Evolutionary conservation across 2,888 invertebrate species (phyloP).

Genomic region (Caenorhabditis zanzibari): DNA sequence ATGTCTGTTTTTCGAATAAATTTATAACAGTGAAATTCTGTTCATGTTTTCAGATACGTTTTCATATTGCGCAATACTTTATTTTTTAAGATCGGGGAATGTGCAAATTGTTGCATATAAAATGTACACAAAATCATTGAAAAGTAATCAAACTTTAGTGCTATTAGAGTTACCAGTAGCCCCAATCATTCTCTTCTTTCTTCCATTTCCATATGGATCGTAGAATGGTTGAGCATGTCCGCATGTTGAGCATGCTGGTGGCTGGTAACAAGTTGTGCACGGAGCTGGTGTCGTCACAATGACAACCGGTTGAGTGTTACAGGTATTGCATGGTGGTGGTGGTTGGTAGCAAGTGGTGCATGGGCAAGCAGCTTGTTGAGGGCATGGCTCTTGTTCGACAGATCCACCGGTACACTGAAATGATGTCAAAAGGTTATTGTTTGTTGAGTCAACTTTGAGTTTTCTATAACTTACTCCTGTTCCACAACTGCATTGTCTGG

Average conservation of each 20-base stretch:
- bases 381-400: slow-evolving; percentile 68
- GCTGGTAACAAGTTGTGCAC: slow-evolving; percentile 68
- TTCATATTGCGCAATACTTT: slow-evolving; percentile 32
- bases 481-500: slow-evolving; percentile 69
- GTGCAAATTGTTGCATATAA: slow-evolving; percentile 47
- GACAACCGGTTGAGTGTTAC: slow-evolving; percentile 61
- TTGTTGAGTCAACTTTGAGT: background rate
- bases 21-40: too few species aligned
- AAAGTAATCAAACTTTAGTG: slow-evolving; percentile 16
- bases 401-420: slow-evolving; percentile 73
- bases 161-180: slow-evolving; percentile 37
- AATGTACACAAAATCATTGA: slow-evolving; percentile 38
- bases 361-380: slow-evolving; percentile 69
- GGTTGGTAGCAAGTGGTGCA: slow-evolving; percentile 70
- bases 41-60: background rate
- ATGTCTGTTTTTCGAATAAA: too few species aligned
- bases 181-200: slow-evolving; percentile 59
- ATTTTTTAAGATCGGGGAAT: slow-evolving; percentile 36
- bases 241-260: slow-evolving; percentile 68
- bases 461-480: slow-evolving; percentile 57
- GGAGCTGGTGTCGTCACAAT: slow-evolving; percentile 65
- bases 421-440: background rate
- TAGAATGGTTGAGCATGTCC: slow-evolving; percentile 68
- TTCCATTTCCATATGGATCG: slow-evolving; percentile 72
- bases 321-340: slow-evolving; percentile 65